Evolutionary conservation across 2,113 vertebrate genomes (phyloP).

Genomic region (Tringa solitaria): DNA sequence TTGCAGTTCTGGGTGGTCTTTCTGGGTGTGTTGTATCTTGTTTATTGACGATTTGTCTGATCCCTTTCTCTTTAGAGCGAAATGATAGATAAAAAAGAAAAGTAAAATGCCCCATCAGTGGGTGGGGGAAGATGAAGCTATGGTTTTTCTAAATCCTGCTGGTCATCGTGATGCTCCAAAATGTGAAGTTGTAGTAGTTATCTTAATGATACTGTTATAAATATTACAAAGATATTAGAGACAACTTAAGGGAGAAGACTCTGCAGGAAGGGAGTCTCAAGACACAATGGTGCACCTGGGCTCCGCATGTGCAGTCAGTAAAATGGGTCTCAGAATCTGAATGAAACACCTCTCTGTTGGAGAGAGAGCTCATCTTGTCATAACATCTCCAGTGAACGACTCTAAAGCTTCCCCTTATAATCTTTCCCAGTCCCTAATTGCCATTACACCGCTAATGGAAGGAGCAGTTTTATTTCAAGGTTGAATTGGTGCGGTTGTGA

Average conservation of each 20-base stretch:
- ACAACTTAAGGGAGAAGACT: background rate
- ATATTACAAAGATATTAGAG: background rate
- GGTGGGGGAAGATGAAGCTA: background rate
- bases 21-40: background rate
- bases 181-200: background rate
- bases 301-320: background rate
- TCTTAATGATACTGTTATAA: background rate
- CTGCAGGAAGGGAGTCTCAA: background rate
- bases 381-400: background rate
- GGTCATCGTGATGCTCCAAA: background rate
- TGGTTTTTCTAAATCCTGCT: background rate
- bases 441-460: background rate
- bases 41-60: background rate
- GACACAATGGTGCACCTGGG: background rate
- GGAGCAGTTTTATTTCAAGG: background rate
- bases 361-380: background rate
- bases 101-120: background rate
- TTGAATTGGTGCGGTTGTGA: background rate
- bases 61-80: background rate
- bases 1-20: background rate
- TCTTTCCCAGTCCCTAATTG: background rate
- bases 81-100: background rate
- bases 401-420: background rate
- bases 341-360: background rate
- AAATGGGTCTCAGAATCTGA: background rate